Evolutionary conservation across 2,113 vertebrate genomes (phyloP).

Genomic region (Suncus etruscus): DNA sequence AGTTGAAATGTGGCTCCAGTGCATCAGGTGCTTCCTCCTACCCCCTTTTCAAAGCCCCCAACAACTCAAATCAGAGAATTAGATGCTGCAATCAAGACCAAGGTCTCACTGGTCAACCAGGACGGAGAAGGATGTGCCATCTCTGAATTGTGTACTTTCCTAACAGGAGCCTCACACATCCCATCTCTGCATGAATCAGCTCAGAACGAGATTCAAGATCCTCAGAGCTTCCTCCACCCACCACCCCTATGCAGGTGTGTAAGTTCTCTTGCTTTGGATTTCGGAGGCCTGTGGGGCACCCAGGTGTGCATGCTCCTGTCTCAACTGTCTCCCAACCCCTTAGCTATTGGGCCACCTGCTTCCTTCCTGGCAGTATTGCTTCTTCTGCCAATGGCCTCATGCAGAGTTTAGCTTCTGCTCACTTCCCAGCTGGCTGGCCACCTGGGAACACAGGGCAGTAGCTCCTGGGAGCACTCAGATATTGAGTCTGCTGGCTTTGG

Average conservation of each 20-base stretch:
- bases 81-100: background rate
- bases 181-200: background rate
- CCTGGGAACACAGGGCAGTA: too few species aligned
- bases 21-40: too few species aligned
- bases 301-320: too few species aligned
- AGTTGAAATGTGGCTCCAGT: background rate
- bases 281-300: too few species aligned
- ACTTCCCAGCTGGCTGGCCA: too few species aligned
- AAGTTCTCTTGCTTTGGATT: rapidly evolving
- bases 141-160: background rate
- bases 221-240: background rate
- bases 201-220: too few species aligned
- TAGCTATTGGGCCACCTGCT: background rate
- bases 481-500: too few species aligned
- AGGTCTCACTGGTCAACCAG: background rate
- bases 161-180: too few species aligned
- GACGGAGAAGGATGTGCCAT: background rate
- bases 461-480: too few species aligned
- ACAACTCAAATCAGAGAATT: background rate
- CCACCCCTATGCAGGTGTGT: rapidly evolving
- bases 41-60: background rate
- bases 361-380: background rate
- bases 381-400: background rate
- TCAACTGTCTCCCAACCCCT: too few species aligned
- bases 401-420: background rate